Evolutionary conservation across 2,888 invertebrate species (phyloP), one percentile per base, ranked within the genome.

Genomic region (Pardosa pseudoannulata): DNA sequence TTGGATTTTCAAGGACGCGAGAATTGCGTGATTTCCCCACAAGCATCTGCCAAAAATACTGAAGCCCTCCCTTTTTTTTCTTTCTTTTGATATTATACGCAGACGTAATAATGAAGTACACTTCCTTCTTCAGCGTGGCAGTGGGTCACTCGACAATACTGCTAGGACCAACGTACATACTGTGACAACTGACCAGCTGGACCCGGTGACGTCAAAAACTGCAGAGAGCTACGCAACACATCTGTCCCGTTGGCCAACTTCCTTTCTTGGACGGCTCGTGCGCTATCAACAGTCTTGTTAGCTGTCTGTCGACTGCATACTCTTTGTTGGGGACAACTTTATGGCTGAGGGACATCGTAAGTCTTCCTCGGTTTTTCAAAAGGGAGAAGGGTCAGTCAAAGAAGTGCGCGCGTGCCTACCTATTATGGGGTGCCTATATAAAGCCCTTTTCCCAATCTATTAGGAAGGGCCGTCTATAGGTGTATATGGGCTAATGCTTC

Each of bases 391-490:
- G 74, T 74, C 74, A 81, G 56, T 68, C 39, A 72, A 65, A 39
- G n/a, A n/a, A 32, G 31, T 16, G 28, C 62, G 73, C 80, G 73
- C 81, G 81, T 73, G 81, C 81, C 81, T 56, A 68, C 50, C 81
- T 62, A 81, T 81, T 81, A 81, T 81, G 36, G 74, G n/a, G 31
- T 9, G 50, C 67, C 64, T n/a, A n/a, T n/a, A 67, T 41, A 19
- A 74, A 74, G 70, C 68, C 67, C 56, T 28, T 68, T 56, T 56
- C 68, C 74, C 74, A 68, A 74, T 70, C 74, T 68, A 74, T 81
- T 74, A 74, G 81, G 65, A 39, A 19, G 64, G 80, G 73, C 67
- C 31, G 23, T 23, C 23, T 56, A 56, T 56, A 56, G 56, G 56
- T 56, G 16, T 56, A 56, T 56, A 56, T 56, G 56, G 56, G 56